Base-by-base conservation (phyloP, 2,113 vertebrate genomes). In the Pardalotus punctatus region DNA sequence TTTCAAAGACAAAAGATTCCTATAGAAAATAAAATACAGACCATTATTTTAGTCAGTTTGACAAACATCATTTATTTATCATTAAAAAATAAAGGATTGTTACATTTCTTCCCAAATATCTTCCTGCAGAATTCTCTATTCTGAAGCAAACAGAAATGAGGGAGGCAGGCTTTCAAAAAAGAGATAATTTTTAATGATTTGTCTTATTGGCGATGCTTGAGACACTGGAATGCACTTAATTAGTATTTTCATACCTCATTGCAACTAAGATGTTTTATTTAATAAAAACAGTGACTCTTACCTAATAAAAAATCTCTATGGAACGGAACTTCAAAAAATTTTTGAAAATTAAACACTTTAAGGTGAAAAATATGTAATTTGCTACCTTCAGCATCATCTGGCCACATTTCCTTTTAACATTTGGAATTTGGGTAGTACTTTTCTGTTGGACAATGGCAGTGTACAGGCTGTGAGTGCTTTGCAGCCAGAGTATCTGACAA, bases 1-100 rank as follows among this genome's bases (percentile, higher is more conserved):
- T 98, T 97, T 99, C 99, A 96, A 99, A 99, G 57, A 99, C 97
- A 90, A 98, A 99, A 11, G 99, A 99, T 93, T 99, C 99, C 99
- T 99, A 96, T 29, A 94, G 36, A 95, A 95, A 90, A 91, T 36
- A 96, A 97, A 96, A 89, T 8, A 69, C 18, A 87, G 40, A 8
- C 9, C 33, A 53, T 69, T 66, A 86, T 60, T 88, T 73, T 56
- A 77, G 56, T 50, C 35, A 51, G 28, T 42, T 85, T 47, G 58
- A 67, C 24, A 92, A 71, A 81, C 6, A 25, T 10, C 1, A 51
- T 23, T 28, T 60, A 78, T 45, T 67, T 80, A 38, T 4, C 62
- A 29, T 36, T 93, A 3, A 5, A n/a, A 90, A 80, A 58, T 2
- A 51, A 69, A 85, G 50, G 14, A 56, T 5, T 24, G 3, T n/a